These are phyloP conservation scores for Spheniscus humboldti DNA, from an alignment of 2,797 vertebrate genomes.

Conservation along the genomic window DNA sequence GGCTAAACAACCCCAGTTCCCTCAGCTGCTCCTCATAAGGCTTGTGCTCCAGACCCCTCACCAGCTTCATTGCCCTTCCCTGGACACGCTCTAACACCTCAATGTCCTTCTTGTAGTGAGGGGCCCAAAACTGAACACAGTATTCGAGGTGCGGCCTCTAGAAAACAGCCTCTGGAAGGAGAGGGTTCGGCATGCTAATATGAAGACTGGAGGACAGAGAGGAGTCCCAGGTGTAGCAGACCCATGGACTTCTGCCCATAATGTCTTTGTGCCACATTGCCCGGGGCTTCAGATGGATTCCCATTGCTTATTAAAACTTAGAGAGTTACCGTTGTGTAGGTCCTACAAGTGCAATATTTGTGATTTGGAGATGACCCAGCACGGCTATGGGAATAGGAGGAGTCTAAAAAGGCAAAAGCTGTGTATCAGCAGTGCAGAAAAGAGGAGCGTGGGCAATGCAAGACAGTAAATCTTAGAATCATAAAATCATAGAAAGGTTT, in stretches of 20 bases:
- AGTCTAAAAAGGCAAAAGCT: neutral
- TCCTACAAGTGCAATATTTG: constrained; percentile 17
- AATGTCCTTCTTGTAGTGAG: too few species aligned
- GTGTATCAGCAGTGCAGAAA: neutral
- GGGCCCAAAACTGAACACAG: too few species aligned
- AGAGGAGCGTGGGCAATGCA: neutral
- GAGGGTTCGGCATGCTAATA: neutral
- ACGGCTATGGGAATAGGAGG: neutral
- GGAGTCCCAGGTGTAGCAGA: neutral
- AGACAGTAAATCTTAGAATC: neutral
- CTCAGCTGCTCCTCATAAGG: too few species aligned
- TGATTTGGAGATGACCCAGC: neutral
- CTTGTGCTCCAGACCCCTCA: too few species aligned
- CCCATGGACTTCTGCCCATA: neutral
- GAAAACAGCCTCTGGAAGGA: neutral
- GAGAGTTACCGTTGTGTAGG: neutral
- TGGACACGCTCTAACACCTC: too few species aligned
- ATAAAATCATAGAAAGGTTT: neutral
- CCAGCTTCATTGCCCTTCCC: too few species aligned
- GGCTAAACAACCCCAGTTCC: too few species aligned
- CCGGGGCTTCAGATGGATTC: neutral
- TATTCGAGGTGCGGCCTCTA: neutral
- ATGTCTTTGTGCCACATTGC: neutral
- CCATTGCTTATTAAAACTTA: neutral
- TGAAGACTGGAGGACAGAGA: neutral